phyloP scores from a whole-genome alignment of 2,797 vertebrate genomes.

The Serranus cabrilla region DNA sequence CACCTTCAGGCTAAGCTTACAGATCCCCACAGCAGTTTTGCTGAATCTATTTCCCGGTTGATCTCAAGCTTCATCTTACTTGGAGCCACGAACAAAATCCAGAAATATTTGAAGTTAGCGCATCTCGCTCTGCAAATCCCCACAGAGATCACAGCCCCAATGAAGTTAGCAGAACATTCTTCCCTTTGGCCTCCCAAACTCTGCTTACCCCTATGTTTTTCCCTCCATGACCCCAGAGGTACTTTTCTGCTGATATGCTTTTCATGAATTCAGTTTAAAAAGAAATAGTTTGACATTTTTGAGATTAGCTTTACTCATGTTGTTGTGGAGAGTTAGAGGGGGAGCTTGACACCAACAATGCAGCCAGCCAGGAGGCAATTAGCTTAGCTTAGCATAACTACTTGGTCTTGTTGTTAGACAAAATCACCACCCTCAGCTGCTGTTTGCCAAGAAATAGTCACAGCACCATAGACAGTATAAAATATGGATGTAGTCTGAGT shows the following conservation, averaged over 20 bases:
- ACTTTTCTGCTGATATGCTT: background rate
- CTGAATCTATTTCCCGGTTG: conserved; percentile 1
- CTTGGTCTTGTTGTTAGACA: too few species aligned
- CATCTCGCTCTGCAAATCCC: background rate
- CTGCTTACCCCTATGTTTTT: background rate
- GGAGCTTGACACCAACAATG: background rate
- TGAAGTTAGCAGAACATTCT: background rate
- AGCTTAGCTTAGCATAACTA: conserved; percentile 1
- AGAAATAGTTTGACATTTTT: background rate
- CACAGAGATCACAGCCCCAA: background rate
- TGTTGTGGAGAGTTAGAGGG: background rate
- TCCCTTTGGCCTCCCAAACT: background rate
- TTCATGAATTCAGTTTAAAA: background rate
- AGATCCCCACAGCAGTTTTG: conserved; percentile 1
- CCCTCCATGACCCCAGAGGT: background rate
- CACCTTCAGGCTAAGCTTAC: conserved; percentile 25
- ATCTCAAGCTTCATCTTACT: conserved; percentile 6
- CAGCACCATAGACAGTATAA: background rate
- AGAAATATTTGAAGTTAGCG: conserved; percentile 1
- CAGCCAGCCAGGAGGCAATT: background rate
- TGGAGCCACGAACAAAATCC: background rate
- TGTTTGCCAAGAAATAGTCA: background rate
- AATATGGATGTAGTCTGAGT: too few species aligned
- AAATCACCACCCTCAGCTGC: too few species aligned
- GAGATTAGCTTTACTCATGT: background rate